Conservation (phyloP, 2,113 vertebrate species). For the Dinomys branickii region DNA sequence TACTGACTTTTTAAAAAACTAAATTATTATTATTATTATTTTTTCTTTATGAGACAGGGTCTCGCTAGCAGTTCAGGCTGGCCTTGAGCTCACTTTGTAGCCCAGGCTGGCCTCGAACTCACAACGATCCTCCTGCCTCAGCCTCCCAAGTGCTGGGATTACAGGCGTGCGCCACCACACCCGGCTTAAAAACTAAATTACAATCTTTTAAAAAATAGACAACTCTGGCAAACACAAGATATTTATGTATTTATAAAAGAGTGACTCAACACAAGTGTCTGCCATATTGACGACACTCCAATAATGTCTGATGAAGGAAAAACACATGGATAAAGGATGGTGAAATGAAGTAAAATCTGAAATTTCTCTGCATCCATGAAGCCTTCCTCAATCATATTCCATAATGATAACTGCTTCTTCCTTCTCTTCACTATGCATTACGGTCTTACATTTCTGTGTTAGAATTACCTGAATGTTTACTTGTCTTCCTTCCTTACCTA, state of each 20-base stretch:
- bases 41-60: no score
- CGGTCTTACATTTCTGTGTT: neutral
- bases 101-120: no score
- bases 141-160: no score
- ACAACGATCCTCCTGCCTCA: no score
- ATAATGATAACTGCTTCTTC: neutral
- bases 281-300: neutral
- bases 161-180: no score
- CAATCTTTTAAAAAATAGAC: neutral
- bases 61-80: no score
- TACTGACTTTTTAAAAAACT: neutral
- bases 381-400: neutral
- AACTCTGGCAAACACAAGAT: neutral
- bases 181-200: neutral
- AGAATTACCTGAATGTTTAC: neutral
- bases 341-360: conserved; percentile 5
- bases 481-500: neutral
- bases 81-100: no score
- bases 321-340: neutral
- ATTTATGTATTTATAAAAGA: neutral
- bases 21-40: no score
- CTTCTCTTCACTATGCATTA: neutral
- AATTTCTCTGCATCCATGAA: neutral
- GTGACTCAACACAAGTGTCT: neutral
- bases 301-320: neutral